Evolutionary conservation across 2,113 vertebrate species (phyloP), one percentile per base, ranked within the genome.

Genomic region (Saccopteryx bilineata): DNA sequence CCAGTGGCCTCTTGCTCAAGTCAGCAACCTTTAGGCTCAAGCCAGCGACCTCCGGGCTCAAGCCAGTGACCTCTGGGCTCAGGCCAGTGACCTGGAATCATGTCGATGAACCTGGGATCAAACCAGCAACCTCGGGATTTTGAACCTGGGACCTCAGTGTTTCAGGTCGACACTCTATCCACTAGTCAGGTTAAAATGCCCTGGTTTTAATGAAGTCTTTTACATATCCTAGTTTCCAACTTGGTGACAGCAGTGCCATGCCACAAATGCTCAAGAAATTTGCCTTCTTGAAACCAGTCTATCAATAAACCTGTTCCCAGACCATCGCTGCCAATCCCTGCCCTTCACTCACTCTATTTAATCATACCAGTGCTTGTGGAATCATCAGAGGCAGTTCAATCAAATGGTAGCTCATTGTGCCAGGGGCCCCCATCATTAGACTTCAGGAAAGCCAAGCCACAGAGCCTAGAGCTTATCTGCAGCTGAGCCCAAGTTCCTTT

Each of bases 291-390:
- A 71, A 82, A 46, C 28, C 46, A 69, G 28, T 15, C 33, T 54
- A 52, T 33, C 61, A 26, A 17, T 18, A 88, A 87, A 69, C 33
- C 78, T 17, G 33, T 24, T 75, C 89, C 96, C 7, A 21, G 75
- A 78, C 52, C 63, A 89, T 90, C 75, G 86, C 81, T 90, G 96
- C 92, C 56, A 11, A 87, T 90, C 75, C 87, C 81, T 90, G 96
- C 92, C 56, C 13, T 95, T 97, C 96, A 93, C 48, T 65, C 68
- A 56, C 90, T 94, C 60, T 95, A 90, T 96, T 96, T 97, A 96
- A 98, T 97, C 94, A 96, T 93, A 97, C 96, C 96, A 95, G 74
- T 94, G 86, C 95, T 98, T 96, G 96, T 96, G 97, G 97, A 98
- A 94, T 92, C 93, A 94, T 95, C 50, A 4, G 68, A 97, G 95